These are phyloP conservation scores for Uromys caudimaculatus DNA, from an alignment of 2,797 vertebrate genomes.

Conservation along the genomic window DNA sequence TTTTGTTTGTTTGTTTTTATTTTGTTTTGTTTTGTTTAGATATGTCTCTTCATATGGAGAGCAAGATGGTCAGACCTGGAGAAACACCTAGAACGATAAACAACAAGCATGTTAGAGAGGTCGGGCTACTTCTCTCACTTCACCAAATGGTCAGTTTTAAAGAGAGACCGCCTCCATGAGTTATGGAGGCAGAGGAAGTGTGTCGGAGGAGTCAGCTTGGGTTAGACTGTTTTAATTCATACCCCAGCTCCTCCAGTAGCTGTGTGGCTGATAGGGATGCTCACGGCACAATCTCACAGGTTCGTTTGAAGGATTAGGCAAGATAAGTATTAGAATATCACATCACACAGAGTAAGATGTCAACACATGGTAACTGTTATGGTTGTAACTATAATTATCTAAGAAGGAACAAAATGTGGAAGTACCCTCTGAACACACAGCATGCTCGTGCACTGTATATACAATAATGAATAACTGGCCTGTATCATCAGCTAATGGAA, in stretches of 20 bases:
- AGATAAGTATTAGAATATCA: not conserved
- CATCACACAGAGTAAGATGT: not conserved
- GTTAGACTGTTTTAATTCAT: not conserved
- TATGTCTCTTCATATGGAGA: conserved; percentile 99
- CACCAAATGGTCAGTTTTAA: not conserved
- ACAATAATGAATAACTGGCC: not conserved
- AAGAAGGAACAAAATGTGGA: conserved; percentile 17
- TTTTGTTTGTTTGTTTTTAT: conserved; percentile 15
- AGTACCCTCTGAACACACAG: not conserved
- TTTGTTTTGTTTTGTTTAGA: conserved; percentile 87
- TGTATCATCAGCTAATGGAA: not conserved
- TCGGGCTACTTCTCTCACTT: not conserved
- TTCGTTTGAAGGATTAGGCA: not conserved
- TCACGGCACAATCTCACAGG: not conserved
- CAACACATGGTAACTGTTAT: not conserved
- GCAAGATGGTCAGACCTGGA: conserved; percentile 99
- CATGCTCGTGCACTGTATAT: not conserved
- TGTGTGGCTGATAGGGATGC: not conserved
- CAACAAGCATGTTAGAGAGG: conserved; percentile 67
- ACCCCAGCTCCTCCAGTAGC: not conserved
- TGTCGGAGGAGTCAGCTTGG: not conserved
- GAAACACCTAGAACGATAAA: conserved; percentile 95
- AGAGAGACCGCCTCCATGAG: not conserved
- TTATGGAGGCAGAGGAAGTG: not conserved
- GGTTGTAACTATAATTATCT: not conserved